phyloP scores from a whole-genome alignment of 2,888 invertebrate species.

The Brachypalpus laphriformis region DNA sequence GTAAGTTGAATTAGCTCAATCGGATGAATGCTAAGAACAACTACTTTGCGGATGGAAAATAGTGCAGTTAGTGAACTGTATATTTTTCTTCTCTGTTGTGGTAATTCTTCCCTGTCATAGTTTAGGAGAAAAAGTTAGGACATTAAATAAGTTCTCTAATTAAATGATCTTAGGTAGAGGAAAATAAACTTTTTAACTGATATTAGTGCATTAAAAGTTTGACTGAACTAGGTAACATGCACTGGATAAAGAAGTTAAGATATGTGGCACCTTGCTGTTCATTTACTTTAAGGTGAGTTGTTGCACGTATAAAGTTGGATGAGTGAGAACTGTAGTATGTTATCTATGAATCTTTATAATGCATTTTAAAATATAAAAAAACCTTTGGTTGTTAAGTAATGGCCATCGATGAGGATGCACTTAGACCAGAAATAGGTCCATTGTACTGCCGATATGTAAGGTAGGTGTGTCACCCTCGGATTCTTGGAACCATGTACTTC shows the following conservation, averaged over 20 bases:
- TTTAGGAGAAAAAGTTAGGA: constrained; percentile 33
- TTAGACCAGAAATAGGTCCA: too few relatives aligned
- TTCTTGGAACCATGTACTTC: too few relatives aligned
- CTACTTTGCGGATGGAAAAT: constrained; percentile 27
- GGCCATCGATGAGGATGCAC: too few relatives aligned
- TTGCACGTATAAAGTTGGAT: neutral
- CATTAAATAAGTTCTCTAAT: constrained; percentile 51
- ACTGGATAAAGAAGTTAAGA: constrained; percentile 6
- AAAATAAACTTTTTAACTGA: constrained; percentile 37
- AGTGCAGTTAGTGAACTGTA: constrained; percentile 9
- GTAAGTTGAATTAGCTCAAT: constrained; percentile 53
- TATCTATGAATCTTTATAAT: too few relatives aligned
- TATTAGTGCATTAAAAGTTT: constrained; percentile 51
- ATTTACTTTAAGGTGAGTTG: neutral
- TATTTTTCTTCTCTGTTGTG: neutral
- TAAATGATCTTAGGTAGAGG: constrained; percentile 40
- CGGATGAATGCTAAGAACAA: constrained; percentile 24
- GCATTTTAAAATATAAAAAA: too few relatives aligned
- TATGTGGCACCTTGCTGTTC: neutral
- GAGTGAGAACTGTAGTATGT: neutral
- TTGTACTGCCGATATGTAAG: too few relatives aligned
- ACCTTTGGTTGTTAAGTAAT: too few relatives aligned
- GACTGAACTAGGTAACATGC: constrained; percentile 14
- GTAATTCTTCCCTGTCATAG: too few relatives aligned
- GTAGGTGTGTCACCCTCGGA: too few relatives aligned